Percentiles rank a stretch among this genome's conserved stretches.
These are phyloP conservation scores for Fregetta grallaria DNA, from an alignment of 2,113 vertebrate species.

Conservation along the genomic window DNA sequence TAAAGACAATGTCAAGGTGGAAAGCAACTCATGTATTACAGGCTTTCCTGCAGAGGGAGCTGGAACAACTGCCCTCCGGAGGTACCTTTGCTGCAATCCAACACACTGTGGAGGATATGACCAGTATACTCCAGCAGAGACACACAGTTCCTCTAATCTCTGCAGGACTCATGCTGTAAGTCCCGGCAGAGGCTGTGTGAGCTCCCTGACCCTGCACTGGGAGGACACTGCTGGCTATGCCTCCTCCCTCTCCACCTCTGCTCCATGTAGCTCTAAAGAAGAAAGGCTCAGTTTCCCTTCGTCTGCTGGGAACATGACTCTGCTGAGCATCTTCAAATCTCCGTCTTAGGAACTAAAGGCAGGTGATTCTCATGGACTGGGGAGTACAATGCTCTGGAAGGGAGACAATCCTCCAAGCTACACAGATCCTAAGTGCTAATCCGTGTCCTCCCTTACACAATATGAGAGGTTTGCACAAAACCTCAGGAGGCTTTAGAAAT, in stretches of 20 bases:
- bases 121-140: not conserved
- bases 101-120: not conserved
- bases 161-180: not conserved
- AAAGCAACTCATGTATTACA: not conserved
- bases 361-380: not conserved
- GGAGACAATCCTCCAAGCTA: not conserved
- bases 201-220: not conserved
- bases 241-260: not conserved
- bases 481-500: not conserved
- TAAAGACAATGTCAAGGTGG: not conserved
- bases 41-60: not conserved
- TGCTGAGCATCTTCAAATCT: not conserved
- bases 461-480: not conserved
- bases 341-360: not conserved
- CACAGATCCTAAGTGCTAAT: not conserved
- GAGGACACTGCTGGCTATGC: not conserved
- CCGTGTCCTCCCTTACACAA: not conserved
- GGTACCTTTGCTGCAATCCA: not conserved
- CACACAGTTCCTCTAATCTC: not conserved
- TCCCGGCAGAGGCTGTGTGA: not conserved
- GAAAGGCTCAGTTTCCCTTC: not conserved
- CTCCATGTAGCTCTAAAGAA: not conserved
- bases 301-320: not conserved
- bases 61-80: not conserved
- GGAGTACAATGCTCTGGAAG: not conserved